phyloP scores from a whole-genome alignment of 2,113 vertebrate genomes.

The Mustela lutreola region DNA sequence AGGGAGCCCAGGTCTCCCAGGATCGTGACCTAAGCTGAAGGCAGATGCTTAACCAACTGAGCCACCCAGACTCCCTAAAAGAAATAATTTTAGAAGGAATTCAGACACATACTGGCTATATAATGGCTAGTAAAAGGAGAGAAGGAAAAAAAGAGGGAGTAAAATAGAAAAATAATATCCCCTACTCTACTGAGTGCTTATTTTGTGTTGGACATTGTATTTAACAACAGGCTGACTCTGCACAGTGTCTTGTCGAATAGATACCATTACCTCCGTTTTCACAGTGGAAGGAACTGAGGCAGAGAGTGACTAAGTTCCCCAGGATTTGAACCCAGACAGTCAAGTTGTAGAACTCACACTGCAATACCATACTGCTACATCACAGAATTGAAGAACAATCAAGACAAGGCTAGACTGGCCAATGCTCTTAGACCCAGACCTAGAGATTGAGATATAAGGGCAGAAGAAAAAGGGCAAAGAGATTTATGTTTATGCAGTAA shows the following conservation, averaged over 20 bases:
- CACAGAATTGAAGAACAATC: neutral
- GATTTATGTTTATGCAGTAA: slow-evolving; percentile 34
- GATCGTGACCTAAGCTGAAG: no score
- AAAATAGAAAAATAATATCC: slow-evolving; percentile 14
- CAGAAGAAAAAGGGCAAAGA: neutral
- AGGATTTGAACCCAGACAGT: neutral
- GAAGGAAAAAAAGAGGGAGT: neutral
- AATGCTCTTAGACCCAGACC: neutral
- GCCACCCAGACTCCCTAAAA: neutral
- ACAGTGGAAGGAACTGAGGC: neutral
- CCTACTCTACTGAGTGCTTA: neutral
- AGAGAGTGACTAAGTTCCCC: neutral
- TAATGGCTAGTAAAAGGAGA: neutral
- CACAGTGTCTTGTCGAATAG: neutral
- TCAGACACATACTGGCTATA: neutral
- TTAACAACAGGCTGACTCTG: neutral
- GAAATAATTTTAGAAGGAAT: slow-evolving; percentile 1
- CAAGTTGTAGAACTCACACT: neutral
- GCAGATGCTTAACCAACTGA: no score
- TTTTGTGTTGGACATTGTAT: neutral
- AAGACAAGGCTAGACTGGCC: neutral
- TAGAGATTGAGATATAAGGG: neutral
- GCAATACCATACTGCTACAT: neutral
- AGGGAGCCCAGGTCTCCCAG: no score
- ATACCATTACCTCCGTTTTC: neutral